Percentiles rank a stretch among this genome's conserved stretches.
phyloP scores from a whole-genome alignment of 37 sponge, comb jelly and placozoan species.

The Agelas oroides region DNA sequence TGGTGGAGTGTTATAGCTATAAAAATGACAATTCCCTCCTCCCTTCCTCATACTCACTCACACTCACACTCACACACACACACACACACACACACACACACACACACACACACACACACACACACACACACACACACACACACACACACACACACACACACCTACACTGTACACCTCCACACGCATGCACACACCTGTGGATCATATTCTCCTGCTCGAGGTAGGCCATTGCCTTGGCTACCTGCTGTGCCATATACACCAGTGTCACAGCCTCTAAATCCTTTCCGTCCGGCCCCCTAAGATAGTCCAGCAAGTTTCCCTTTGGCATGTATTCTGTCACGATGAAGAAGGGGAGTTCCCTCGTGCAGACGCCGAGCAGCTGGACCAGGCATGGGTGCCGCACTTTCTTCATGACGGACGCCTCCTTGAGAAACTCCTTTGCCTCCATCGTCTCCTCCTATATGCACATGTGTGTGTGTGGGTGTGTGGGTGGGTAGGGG shows the following conservation, averaged over 20 bases:
- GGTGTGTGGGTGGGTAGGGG: conserved; percentile 10
- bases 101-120: conserved; percentile 7
- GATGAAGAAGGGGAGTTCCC: conserved; percentile 96
- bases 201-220: conserved; percentile 91
- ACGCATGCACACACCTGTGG: conserved; percentile 86
- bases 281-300: conserved; percentile 79
- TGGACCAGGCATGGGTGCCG: conserved; percentile 92
- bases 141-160: conserved; percentile 30
- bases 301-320: conserved; percentile 95
- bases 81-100: conserved; percentile 1
- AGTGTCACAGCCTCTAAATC: conserved; percentile 83
- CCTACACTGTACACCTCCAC: not conserved
- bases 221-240: conserved; percentile 96
- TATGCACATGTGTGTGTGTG: not conserved
- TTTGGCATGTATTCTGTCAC: conserved; percentile 97
- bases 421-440: conserved; percentile 94
- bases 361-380: conserved; percentile 94
- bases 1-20: too few relatives aligned
- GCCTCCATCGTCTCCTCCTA: conserved; percentile 97
- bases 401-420: conserved; percentile 95
- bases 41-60: not conserved
- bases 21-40: not conserved
- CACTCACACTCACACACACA: not conserved
- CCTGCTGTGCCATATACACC: conserved; percentile 93
- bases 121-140: conserved; percentile 28